These are phyloP conservation scores for Tragelaphus scriptus DNA, from an alignment of 2,113 vertebrate genomes.

Conservation along the genomic window DNA sequence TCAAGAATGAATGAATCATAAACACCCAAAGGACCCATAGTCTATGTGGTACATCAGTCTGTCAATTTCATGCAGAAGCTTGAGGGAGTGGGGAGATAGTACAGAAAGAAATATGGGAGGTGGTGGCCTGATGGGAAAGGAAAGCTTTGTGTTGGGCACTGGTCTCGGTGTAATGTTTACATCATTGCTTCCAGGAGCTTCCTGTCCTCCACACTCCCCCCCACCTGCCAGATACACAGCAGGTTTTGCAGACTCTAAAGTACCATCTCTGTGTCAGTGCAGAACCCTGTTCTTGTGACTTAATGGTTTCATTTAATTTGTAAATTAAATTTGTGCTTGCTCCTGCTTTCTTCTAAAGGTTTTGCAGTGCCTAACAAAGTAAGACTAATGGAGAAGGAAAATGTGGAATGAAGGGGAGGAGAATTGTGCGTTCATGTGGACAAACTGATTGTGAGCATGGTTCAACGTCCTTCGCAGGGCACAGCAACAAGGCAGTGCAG, in stretches of 20 bases:
- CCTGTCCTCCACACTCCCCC: rapidly evolving
- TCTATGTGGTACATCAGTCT: neutral
- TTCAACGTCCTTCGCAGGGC: rapidly evolving
- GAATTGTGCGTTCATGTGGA: rapidly evolving
- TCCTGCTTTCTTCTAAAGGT: neutral
- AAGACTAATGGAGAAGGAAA: neutral
- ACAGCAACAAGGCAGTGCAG: neutral
- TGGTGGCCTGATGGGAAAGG: neutral
- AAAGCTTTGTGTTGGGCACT: neutral
- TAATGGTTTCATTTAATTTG: neutral
- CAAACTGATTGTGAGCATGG: neutral
- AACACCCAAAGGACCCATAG: neutral
- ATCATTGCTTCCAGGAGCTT: neutral
- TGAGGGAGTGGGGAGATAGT: neutral
- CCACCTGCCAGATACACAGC: neutral
- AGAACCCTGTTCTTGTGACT: neutral
- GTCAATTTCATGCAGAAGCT: neutral
- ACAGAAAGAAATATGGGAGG: neutral
- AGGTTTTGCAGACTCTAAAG: neutral
- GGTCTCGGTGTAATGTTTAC: neutral
- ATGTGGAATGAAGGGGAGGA: no score
- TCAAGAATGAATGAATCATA: neutral
- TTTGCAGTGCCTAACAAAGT: neutral
- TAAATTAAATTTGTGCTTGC: neutral
- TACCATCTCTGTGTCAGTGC: neutral